Evolutionary conservation across 2,888 invertebrate species (phyloP).

Genomic region (Carpatolechia fugitivella): DNA sequence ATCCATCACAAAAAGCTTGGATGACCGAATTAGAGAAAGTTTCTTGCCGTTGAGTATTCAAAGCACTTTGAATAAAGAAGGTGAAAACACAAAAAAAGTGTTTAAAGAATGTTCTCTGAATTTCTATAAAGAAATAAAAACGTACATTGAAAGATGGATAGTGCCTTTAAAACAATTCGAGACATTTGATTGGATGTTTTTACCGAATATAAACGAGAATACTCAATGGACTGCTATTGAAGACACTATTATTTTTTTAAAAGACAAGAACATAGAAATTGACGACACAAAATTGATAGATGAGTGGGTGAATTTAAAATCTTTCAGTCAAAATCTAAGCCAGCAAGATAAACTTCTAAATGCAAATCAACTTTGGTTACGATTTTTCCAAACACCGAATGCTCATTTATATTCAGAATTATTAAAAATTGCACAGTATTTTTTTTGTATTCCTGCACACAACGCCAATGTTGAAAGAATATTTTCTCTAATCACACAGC

Average conservation of each 20-base stretch:
- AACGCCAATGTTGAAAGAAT: slow-evolving; percentile 25
- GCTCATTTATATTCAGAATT: slow-evolving; percentile 10
- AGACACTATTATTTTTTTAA: slow-evolving; percentile 21
- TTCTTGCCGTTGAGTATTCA: too few relatives aligned
- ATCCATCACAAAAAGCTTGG: neutral
- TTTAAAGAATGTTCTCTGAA: slow-evolving; percentile 12
- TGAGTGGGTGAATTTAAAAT: slow-evolving; percentile 27
- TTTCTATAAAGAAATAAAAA: slow-evolving; percentile 17
- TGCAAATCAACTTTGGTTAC: slow-evolving; percentile 25
- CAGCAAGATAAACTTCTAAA: slow-evolving; percentile 25
- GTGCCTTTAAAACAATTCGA: slow-evolving; percentile 20
- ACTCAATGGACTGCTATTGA: slow-evolving; percentile 22
- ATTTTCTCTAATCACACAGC: too few relatives aligned
- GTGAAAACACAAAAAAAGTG: slow-evolving; percentile 15
- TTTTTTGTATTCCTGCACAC: slow-evolving; percentile 15
- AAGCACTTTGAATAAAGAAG: too few relatives aligned
- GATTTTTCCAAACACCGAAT: slow-evolving; percentile 15
- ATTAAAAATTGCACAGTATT: slow-evolving; percentile 14
- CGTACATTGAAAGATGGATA: slow-evolving; percentile 13
- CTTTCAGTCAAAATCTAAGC: slow-evolving; percentile 21
- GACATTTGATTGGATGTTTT: slow-evolving; percentile 17
- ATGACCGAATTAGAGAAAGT: too few relatives aligned
- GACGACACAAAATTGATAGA: slow-evolving; percentile 23
- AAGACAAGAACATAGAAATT: slow-evolving; percentile 19
- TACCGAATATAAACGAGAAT: slow-evolving; percentile 21